Evolutionary conservation across 2,888 invertebrate species (phyloP).

Genomic region (Trachelus stipa): DNA sequence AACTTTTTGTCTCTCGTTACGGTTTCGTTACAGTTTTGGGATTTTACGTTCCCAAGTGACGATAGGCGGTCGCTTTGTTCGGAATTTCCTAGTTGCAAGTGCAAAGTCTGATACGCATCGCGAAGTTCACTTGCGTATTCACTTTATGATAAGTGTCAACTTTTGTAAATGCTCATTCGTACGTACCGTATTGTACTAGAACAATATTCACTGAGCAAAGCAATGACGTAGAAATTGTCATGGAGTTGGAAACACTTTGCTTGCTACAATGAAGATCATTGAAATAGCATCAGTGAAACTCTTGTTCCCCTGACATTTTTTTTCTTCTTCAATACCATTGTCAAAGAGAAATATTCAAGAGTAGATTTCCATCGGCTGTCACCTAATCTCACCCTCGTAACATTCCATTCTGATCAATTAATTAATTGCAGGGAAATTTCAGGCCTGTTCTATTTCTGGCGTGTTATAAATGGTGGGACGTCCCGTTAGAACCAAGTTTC

Average conservation of each 20-base stretch:
- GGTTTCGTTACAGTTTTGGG: background rate
- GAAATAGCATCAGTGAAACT: background rate
- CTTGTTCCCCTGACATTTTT: background rate
- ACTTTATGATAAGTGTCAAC: background rate
- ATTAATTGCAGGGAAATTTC: slow-evolving; percentile 15
- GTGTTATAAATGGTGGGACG: background rate
- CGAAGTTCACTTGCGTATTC: background rate
- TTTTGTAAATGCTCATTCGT: background rate
- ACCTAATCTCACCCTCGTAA: background rate
- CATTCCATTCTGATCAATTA: slow-evolving; percentile 24
- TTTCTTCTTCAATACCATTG: background rate
- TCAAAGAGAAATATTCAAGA: background rate
- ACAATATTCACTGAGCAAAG: background rate
- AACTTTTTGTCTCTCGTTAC: background rate
- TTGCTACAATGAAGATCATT: background rate
- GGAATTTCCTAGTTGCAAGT: background rate
- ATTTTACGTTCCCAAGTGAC: background rate
- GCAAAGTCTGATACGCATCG: background rate
- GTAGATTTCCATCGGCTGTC: background rate
- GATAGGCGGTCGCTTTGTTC: background rate
- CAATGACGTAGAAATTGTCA: background rate
- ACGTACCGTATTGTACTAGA: background rate
- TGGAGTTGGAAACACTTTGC: background rate
- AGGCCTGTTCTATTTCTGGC: background rate
- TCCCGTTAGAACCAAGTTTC: background rate